These are phyloP conservation scores for Rhimphoctona megacephalus DNA, from an alignment of 2,888 invertebrate genomes.

Conservation along the genomic window DNA sequence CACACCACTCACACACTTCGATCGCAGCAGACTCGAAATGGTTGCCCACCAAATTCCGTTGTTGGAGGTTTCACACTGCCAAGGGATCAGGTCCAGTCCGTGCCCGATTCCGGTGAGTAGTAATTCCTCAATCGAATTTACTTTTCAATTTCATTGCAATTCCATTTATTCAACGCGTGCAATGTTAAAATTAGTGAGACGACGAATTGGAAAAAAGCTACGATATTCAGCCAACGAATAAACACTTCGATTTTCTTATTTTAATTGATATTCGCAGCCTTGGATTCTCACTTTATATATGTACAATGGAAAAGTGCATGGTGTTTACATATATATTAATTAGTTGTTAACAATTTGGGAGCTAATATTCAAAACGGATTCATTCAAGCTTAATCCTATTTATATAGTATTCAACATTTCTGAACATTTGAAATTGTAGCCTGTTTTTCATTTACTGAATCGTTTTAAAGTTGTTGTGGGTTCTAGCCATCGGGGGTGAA, in stretches of 20 bases:
- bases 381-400: neutral
- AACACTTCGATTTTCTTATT: neutral
- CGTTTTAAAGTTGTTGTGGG: too few species aligned
- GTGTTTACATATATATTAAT: neutral
- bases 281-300: neutral
- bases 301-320: neutral
- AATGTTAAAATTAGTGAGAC: slow-evolving; percentile 3
- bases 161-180: neutral
- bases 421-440: neutral
- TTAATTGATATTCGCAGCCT: neutral
- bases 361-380: neutral
- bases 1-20: slow-evolving; percentile 87
- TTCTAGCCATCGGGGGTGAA: too few species aligned
- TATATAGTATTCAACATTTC: neutral
- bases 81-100: slow-evolving; percentile 82
- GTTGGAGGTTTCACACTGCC: slow-evolving; percentile 86
- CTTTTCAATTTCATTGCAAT: slow-evolving; percentile 13
- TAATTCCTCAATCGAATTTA: slow-evolving; percentile 6
- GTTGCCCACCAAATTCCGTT: slow-evolving; percentile 77
- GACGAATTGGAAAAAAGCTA: slow-evolving; percentile 7
- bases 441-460: neutral
- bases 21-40: slow-evolving; percentile 84
- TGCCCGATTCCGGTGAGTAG: slow-evolving; percentile 79
- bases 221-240: slow-evolving; percentile 2
- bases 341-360: too few species aligned